These are phyloP conservation scores for Smithornis capensis DNA, from an alignment of 2,113 vertebrate species.

Conservation along the genomic window DNA sequence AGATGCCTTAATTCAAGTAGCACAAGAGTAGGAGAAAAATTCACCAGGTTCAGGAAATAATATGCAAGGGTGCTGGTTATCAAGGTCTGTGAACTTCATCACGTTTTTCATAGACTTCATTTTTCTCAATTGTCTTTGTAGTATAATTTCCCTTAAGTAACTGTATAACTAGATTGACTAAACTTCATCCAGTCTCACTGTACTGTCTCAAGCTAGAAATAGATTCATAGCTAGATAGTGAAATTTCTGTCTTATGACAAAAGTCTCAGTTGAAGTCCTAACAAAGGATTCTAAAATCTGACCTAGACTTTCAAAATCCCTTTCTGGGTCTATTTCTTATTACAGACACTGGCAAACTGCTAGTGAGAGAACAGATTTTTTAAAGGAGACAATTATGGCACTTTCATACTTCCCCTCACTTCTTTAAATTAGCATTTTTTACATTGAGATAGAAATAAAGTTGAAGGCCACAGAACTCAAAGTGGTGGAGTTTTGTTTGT, in stretches of 20 bases:
- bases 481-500: background rate
- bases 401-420: background rate
- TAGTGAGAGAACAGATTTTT: conserved; percentile 21
- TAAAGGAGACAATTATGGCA: background rate
- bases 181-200: conserved; percentile 44
- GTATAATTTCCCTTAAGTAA: conserved; percentile 57
- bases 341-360: conserved; percentile 9
- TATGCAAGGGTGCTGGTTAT: background rate
- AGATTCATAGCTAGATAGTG: conserved; percentile 42
- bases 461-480: background rate
- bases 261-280: conserved; percentile 24
- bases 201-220: conserved; percentile 26
- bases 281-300: conserved; percentile 43
- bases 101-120: background rate
- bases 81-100: background rate
- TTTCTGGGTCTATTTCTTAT: conserved; percentile 23
- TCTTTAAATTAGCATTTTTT: background rate
- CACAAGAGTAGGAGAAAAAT: background rate
- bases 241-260: conserved; percentile 26
- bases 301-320: background rate
- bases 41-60: background rate
- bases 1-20: background rate
- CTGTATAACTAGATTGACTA: conserved; percentile 60
- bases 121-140: conserved; percentile 33
- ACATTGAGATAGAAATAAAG: background rate